phyloP scores from a whole-genome alignment of 2,888 invertebrate genomes.

The Orgyia antiqua region DNA sequence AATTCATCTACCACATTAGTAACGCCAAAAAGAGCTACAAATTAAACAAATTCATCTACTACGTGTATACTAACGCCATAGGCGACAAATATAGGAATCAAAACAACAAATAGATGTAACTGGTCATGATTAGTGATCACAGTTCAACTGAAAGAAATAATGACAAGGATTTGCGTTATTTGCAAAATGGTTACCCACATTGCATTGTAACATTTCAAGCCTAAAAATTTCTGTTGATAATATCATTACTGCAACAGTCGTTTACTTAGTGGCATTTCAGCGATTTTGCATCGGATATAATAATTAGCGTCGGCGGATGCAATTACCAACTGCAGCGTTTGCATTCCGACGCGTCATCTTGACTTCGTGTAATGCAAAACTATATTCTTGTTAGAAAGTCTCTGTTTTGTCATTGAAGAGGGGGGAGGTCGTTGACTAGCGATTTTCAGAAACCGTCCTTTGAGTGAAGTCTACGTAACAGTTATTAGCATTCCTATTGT shows the following conservation, averaged over 20 bases:
- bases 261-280: conserved; percentile 27
- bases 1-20: too few species aligned
- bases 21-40: too few species aligned
- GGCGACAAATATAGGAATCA: too few species aligned
- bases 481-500: conserved; percentile 26
- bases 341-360: conserved; percentile 44
- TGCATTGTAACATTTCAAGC: too few species aligned
- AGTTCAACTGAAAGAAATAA: too few species aligned
- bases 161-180: too few species aligned
- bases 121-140: too few species aligned
- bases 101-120: too few species aligned
- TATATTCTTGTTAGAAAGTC: conserved; percentile 71
- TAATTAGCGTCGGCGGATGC: conserved; percentile 39
- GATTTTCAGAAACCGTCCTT: conserved; percentile 54
- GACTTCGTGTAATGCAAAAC: conserved; percentile 39
- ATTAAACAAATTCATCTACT: too few species aligned
- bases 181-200: too few species aligned
- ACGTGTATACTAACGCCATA: too few species aligned
- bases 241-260: conserved; percentile 16
- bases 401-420: conserved; percentile 48
- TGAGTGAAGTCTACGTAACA: conserved; percentile 42
- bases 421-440: conserved; percentile 52
- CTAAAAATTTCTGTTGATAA: conserved; percentile 16
- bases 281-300: conserved; percentile 38
- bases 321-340: conserved; percentile 37